phyloP scores from a whole-genome alignment of 1,140 invertebrate species.

The Drosophila parvula region DNA sequence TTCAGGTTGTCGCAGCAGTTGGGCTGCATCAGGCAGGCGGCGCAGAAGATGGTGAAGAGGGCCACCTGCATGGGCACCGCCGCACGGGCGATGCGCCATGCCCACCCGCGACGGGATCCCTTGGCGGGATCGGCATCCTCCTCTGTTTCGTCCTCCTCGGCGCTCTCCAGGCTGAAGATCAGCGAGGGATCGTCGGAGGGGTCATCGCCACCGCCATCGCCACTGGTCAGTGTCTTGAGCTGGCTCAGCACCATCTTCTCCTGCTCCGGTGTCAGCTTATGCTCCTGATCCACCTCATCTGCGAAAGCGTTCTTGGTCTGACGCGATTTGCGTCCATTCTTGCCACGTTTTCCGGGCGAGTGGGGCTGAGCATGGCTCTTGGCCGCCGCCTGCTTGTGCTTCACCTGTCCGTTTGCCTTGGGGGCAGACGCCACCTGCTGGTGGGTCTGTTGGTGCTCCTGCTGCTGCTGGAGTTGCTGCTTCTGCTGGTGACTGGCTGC shows the following conservation, averaged over 20 bases:
- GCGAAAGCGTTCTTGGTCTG: conserved; percentile 10
- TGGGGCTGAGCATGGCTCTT: conserved; percentile 24
- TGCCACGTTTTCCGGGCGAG: conserved; percentile 50
- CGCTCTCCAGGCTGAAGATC: conserved; percentile 69
- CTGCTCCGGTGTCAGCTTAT: conserved; percentile 31
- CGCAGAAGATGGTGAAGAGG: conserved; percentile 91
- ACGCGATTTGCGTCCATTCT: conserved; percentile 48
- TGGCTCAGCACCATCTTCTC: conserved; percentile 40
- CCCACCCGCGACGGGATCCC: conserved; percentile 85
- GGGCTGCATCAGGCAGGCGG: conserved; percentile 92
- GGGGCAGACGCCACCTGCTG: background rate
- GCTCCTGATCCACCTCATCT: conserved; percentile 4
- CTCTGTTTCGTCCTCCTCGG: conserved; percentile 48
- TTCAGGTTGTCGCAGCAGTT: conserved; percentile 94
- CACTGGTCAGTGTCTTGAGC: conserved; percentile 33
- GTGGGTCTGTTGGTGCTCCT: conserved; percentile 16
- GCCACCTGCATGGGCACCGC: conserved; percentile 93
- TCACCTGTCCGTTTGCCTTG: conserved; percentile 35
- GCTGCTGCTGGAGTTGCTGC: conserved; percentile 53
- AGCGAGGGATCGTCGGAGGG: conserved; percentile 76
- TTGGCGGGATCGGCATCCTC: conserved; percentile 84
- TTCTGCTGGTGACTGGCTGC: conserved; percentile 85
- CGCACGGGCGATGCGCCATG: conserved; percentile 90
- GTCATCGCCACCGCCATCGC: conserved; percentile 61
- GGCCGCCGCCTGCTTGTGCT: conserved; percentile 30